Conservation (phyloP, 2,797 vertebrate species). For the Schizopygopsis malacanthus region DNA sequence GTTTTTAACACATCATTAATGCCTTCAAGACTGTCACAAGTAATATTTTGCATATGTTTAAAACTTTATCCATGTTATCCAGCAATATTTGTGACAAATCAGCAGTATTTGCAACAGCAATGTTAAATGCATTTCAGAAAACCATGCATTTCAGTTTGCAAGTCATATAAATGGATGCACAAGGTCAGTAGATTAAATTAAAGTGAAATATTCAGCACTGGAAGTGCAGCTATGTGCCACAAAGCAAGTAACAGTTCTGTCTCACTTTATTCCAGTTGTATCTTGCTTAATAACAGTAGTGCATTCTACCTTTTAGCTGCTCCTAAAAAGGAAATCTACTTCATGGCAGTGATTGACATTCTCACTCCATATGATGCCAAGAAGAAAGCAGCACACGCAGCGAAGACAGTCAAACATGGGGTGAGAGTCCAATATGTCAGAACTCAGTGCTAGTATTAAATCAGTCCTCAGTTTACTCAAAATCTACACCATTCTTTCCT, state of each 20-base stretch:
- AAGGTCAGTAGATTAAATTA: neutral
- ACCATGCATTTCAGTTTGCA: neutral
- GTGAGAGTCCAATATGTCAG: conserved; percentile 75
- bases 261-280: neutral
- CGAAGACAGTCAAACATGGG: conserved; percentile 98
- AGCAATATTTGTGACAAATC: neutral
- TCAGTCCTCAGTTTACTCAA: neutral
- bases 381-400: conserved; percentile 98
- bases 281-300: neutral
- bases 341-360: conserved; percentile 99
- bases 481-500: conserved; percentile 14
- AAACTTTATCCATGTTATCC: neutral
- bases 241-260: neutral
- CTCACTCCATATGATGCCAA: conserved; percentile 99
- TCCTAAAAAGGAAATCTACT: conserved; percentile 95
- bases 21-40: neutral
- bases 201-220: neutral
- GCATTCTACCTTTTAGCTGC: conserved; percentile 77
- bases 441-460: neutral
- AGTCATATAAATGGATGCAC: neutral
- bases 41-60: neutral
- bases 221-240: neutral
- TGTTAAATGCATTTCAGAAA: neutral
- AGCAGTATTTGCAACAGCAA: neutral
- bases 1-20: neutral